Evolutionary conservation across 92 coral and sea anemone genomes (phyloP), one percentile per base, ranked within the genome.

Genomic region (Heliopora coerulea): DNA sequence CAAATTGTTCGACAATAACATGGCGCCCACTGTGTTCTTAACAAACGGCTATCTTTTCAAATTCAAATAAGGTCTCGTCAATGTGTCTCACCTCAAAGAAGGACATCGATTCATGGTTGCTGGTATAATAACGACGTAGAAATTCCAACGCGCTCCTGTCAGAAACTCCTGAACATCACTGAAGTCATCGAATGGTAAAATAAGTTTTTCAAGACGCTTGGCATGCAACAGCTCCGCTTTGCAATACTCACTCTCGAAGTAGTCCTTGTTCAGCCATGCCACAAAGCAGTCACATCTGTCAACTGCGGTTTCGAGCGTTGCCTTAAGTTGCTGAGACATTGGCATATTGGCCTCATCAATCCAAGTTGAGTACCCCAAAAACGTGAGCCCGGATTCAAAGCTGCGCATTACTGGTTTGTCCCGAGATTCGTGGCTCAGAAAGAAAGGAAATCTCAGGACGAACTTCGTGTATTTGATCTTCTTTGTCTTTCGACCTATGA

Each of bases 311-410:
- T 78, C 81, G 33, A 88, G 42, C 4, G 84, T 86, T 33, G 68
- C 23, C 78, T 33, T 40, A 24, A 86, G 31, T 12, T 20, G 1
- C 52, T 79, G 80, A 8, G 32, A 85, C 73, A 69, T 11, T 31
- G 84, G 88, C 86, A 84, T 84, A 54, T 88, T 18, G 18, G 15
- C 50, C 42, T 81, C 83, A 52, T 88, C 89, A 0, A 88, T 56
- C 89, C 91, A 88, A 14, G 89, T 88, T 42, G 79, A n/a, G 21
- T 78, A 88, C 2, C 91, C 91, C 35, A 88, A 80, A 33, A 88
- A 88, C 65, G 64, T 77, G n/a, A 88, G 81, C 1, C 91, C 91
- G 39, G 78, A 54, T 21, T 72, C 76, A 56, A 84, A 88, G 25
- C 89, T 88, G 11, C 80, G 62, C 91, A 88, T 78, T 33, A 88